Evolutionary conservation across 2,797 vertebrate genomes (phyloP), one percentile per base, ranked within the genome.

Genomic region (Hybognathus amarus): DNA sequence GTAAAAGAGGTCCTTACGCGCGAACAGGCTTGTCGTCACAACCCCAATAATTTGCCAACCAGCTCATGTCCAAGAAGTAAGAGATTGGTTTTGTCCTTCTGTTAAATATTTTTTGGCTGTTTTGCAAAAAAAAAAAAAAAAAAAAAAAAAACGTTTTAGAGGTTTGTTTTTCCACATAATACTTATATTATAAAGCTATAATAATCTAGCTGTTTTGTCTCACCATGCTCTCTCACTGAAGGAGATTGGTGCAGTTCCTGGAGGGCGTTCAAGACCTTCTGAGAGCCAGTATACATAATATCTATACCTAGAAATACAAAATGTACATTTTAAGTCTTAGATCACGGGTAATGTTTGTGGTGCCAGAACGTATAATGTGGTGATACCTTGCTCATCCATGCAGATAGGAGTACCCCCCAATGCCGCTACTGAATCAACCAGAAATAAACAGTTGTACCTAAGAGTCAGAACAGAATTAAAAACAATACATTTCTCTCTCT

Each of bases 341-440:
- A 69, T 27, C 64, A 18, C n/a, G 68, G 66, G 6, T 9, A 47
- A 3, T 33, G 36, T 42, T 54, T 42, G 18, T 76, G 36, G 18
- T 83, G 4, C 18, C 1, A 67, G 22, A 75, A 30, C 30, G 7
- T 18, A 12, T 20, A 47, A 61, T 36, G 24, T 76, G 22, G 38
- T 22, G 24, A 15, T 90, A 98, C 98, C 97, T 94, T 98, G 97
- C 82, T 93, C 92, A 91, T 99, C 98, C 98, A 99, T 99, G 93
- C 92, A 92, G 56, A 99, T 85, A 24, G 98, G 98, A 1, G 88
- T 86, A 24, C 97, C 98, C 6, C 97, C 98, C 0, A 99, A 86
- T 0, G 97, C 97, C 0, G 97, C 98, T 88, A 99, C 98, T 0
- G 95, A 94, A 5, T 99, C 98, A 50, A 99, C 97, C 0, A 99